Conservation (phyloP, 2,113 vertebrate species). For the Leptocoma aspasia region DNA sequence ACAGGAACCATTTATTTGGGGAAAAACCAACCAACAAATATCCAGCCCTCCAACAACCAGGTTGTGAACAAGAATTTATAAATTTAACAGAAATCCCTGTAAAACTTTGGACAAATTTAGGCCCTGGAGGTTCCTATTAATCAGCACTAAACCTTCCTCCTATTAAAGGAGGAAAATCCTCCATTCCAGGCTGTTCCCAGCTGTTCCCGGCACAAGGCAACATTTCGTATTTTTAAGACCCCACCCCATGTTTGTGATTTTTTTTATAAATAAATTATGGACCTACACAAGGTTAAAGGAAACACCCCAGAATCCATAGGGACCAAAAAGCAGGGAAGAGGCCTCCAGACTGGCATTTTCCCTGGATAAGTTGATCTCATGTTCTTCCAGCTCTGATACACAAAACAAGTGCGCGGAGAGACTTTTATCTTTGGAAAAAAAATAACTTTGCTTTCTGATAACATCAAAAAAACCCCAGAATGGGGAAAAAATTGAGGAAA, state of each 20-base stretch:
- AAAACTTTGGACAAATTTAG: neutral
- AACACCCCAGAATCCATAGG: neutral
- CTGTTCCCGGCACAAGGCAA: neutral
- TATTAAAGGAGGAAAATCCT: neutral
- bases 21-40: fast-evolving
- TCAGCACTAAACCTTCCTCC: neutral
- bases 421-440: neutral
- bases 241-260: neutral
- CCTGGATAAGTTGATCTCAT: neutral
- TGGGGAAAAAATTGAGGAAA: neutral
- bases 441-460: neutral
- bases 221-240: neutral
- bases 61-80: fast-evolving
- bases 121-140: neutral
- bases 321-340: neutral
- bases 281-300: neutral
- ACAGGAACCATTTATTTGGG: neutral
- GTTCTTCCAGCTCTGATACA: neutral
- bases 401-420: neutral
- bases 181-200: neutral
- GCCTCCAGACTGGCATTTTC: neutral
- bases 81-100: neutral
- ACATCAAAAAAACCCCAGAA: neutral
- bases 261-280: neutral
- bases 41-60: neutral